These are phyloP conservation scores for Hydractinia symbiolongicarpus DNA, from an alignment of 30 jellyfish, hydroid and myxozoan genomes.

Conservation along the genomic window DNA sequence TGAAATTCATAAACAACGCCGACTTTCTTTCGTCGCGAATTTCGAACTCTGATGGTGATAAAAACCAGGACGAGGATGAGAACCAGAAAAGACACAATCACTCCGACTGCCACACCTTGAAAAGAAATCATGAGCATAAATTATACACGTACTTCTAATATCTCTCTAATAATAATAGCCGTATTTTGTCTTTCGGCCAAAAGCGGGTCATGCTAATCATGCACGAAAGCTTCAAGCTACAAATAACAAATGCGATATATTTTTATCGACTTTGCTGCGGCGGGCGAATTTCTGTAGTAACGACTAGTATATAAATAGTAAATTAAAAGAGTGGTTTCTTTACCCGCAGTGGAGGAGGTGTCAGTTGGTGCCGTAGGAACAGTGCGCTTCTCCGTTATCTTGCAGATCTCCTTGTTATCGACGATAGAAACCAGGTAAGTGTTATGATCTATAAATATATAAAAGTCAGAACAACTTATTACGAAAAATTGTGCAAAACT, in stretches of 20 bases:
- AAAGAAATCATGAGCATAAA: not conserved
- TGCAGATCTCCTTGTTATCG: conserved; percentile 39
- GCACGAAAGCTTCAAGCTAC: too few relatives aligned
- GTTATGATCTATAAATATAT: conserved; percentile 37
- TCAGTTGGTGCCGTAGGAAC: conserved; percentile 18
- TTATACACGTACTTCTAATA: not conserved
- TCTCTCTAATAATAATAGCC: too few relatives aligned
- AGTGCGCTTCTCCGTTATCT: conserved; percentile 24
- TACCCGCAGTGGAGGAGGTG: conserved; percentile 18
- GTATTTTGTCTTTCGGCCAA: too few relatives aligned
- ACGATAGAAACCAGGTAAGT: conserved; percentile 51
- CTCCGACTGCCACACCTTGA: conserved; percentile 57
- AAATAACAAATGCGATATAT: too few relatives aligned
- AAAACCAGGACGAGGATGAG: conserved; percentile 17
- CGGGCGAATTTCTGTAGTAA: too few relatives aligned
- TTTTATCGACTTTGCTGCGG: too few relatives aligned
- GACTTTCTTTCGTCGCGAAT: conserved; percentile 25
- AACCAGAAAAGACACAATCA: conserved; percentile 37
- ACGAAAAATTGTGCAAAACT: too few relatives aligned
- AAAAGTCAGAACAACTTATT: too few relatives aligned
- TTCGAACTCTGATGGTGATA: conserved; percentile 41
- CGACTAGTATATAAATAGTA: too few relatives aligned
- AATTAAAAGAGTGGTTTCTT: too few relatives aligned
- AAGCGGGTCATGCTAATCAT: too few relatives aligned
- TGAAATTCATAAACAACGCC: conserved; percentile 14